phyloP scores from a whole-genome alignment of 1,140 invertebrate genomes.

The Paraescarpia echinospica region DNA sequence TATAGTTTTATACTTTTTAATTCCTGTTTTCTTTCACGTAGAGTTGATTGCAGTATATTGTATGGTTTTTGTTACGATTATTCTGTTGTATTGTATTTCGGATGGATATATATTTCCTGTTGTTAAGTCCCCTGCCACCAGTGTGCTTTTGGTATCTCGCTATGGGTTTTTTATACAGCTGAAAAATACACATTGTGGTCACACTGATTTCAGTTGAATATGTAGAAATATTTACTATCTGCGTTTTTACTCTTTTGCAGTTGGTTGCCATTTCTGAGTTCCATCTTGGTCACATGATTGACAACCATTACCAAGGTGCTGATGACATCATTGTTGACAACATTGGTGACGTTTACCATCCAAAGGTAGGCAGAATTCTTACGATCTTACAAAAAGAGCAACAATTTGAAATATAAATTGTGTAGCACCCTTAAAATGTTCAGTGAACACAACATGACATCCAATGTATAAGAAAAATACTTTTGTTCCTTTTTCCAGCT shows the following conservation, averaged over 20 bases:
- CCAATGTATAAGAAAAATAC: background rate
- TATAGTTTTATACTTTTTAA: too few relatives aligned
- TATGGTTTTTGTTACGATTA: background rate
- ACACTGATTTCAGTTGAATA: too few relatives aligned
- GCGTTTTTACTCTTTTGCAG: background rate
- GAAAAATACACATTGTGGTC: too few relatives aligned
- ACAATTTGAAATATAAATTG: too few relatives aligned
- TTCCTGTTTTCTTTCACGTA: too few relatives aligned
- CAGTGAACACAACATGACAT: background rate
- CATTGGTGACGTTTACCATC: background rate
- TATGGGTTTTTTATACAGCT: too few relatives aligned
- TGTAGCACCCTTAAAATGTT: background rate
- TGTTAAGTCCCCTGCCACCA: too few relatives aligned
- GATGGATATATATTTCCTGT: too few relatives aligned
- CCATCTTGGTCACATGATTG: background rate
- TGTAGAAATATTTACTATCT: background rate
- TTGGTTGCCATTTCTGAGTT: conserved; percentile 5
- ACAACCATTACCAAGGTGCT: background rate
- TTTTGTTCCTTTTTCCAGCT: background rate
- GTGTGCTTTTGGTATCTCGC: too few relatives aligned
- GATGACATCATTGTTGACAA: background rate
- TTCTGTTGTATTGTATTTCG: background rate
- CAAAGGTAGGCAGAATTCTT: background rate
- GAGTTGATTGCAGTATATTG: background rate
- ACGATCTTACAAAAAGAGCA: too few relatives aligned